Evolutionary conservation across 2,113 vertebrate species (phyloP), one percentile per base, ranked within the genome.

Genomic region (Turnix velox): DNA sequence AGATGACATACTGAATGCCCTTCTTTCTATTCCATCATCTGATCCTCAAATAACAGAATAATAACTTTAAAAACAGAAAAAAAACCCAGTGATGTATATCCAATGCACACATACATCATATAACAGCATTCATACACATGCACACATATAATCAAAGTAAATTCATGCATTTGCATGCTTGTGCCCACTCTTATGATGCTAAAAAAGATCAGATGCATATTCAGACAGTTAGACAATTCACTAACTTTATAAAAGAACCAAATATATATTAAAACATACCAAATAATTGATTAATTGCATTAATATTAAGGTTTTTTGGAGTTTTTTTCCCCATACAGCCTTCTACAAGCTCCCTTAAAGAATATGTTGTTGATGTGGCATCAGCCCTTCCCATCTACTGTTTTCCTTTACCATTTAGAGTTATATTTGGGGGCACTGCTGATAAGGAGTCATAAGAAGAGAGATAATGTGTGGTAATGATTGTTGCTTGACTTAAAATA

Each of bases 371-470:
- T 84, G 33, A 43, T 77, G 37, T 17, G 74, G 49, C 43, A 55
- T 59, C 42, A 84, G 30, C 19, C 22, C 7, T 87, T 87, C 69
- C 55, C 65, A 61, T 42, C 66, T 78, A 59, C 24, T 73, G 15
- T 81, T 93, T 85, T 77, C 54, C 39, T 75, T 75, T 81, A 77
- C 54, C 52, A 87, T 89, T 75, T 87, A 87, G 65, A 90, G 61
- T 48, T 91, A 45, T 78, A 75, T 90, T 78, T 80, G 31, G 72
- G 58, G 59, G n/a, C 39, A 68, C 4, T 59, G 52, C 73, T 93
- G 93, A 93, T 95, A 88, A 92, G 77, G 71, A 91, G 40, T 28
- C 84, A 10, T 42, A 48, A 23, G 59, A 87, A 74, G 65, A 83
- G 40, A 7, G 59, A 93, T 94, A 55, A 91, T 94, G 76, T 62